phyloP scores from a whole-genome alignment of 2,797 vertebrate species.

The Sebastiscus albofasciatus region DNA sequence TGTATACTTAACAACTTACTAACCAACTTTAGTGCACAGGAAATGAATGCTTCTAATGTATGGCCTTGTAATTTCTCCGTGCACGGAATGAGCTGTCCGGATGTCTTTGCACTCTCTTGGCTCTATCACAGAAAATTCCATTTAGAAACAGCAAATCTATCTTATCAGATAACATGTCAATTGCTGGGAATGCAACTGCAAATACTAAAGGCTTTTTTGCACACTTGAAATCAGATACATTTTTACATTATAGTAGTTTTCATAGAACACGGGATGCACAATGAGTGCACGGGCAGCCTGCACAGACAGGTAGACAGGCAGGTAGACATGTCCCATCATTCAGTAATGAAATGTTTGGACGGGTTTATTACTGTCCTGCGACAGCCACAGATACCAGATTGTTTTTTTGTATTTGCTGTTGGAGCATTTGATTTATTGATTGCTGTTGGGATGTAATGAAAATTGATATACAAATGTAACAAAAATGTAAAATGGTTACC shows the following conservation, averaged over 20 bases:
- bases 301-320: too few species aligned
- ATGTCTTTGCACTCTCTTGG: background rate
- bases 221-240: background rate
- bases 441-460: too few species aligned
- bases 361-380: too few species aligned
- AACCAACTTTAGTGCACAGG: background rate
- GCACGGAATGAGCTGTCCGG: background rate
- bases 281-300: too few species aligned
- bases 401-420: too few species aligned
- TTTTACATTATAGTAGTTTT: background rate
- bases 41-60: background rate
- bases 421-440: too few species aligned
- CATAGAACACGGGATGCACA: background rate
- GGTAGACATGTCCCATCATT: too few species aligned
- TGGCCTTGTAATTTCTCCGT: background rate
- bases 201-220: background rate
- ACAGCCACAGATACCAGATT: too few species aligned
- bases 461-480: too few species aligned
- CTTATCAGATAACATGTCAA: background rate
- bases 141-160: background rate
- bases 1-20: background rate
- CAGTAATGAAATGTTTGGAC: too few species aligned
- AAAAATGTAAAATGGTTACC: too few species aligned
- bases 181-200: background rate
- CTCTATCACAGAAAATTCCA: background rate